Evolutionary conservation across 1,140 invertebrate species (phyloP), one percentile per base, ranked within the genome.

Genomic region (Bombus haemorrhoidalis): DNA sequence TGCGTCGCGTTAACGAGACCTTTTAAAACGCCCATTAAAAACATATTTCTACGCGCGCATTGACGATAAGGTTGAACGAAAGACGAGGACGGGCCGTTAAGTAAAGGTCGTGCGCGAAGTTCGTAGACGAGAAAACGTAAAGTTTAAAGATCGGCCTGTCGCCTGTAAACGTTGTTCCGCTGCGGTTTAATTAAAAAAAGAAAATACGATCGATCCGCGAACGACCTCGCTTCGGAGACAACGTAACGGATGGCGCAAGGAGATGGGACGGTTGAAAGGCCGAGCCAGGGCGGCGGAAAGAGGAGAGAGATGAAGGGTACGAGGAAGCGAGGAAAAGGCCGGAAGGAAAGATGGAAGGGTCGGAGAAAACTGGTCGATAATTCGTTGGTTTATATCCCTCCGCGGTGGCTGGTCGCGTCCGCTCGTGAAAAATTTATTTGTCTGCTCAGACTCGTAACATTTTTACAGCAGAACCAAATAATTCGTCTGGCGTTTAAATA

Each of bases 351-450:
- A 32, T 34, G n/a, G 76, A 75, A 80, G 82, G 76, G 76, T 72
- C 83, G 79, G 68, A 78, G 84, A 76, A 77, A 69, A 73, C 73
- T 69, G 87, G 85, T 88, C 87, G 84, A 88, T 88, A 88, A 86
- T 88, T 76, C 87, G 79, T 81, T 73, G 83, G 87, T 88, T 86
- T 88, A 86, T 82, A 86, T 86, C 73, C 74, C 59, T n/a, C n/a
- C 32, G 74, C 85, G 57, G 80, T 62, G 59, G 41, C 68, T 32
- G 86, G 71, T 37, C 75, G 28, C 62, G 79, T 80, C 79, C 43
- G 78, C 53, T 78, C 41, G 57, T 80, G 32, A 71, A 83, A 83
- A 88, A 88, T 88, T 86, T 86, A 88, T 88, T 83, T 75, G 85
- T 88, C 87, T 88, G 79, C 57, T 66, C 62, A 8, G n/a, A 69